These are phyloP conservation scores for Haliclona indistincta DNA, from an alignment of 37 sponge, comb jelly and placozoan species.

Conservation along the genomic window DNA sequence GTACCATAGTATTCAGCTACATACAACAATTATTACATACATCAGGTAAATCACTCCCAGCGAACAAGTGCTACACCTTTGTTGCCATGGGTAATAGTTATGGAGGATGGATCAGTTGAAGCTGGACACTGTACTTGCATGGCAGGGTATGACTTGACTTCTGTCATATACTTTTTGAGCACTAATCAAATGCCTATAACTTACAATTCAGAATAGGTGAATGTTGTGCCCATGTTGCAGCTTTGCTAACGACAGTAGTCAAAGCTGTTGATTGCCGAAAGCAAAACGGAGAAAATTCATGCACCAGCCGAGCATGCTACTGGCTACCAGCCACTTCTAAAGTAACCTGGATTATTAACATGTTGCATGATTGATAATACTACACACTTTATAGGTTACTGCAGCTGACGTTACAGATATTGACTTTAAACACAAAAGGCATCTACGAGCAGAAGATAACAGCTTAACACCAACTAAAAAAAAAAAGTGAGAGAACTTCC, in stretches of 20 bases:
- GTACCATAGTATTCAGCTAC: too few species aligned
- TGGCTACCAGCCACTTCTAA: neutral
- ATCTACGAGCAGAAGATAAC: neutral
- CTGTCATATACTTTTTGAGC: neutral
- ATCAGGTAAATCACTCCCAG: slow-evolving; percentile 17
- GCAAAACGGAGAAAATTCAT: neutral
- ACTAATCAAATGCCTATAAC: neutral
- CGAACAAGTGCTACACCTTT: neutral
- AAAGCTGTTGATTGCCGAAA: neutral
- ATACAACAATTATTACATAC: too few species aligned
- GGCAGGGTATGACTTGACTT: slow-evolving; percentile 11
- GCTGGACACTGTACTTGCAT: slow-evolving; percentile 27
- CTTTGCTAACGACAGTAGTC: neutral
- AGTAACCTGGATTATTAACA: neutral
- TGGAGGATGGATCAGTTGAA: neutral
- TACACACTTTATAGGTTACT: slow-evolving; percentile 4
- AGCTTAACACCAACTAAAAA: neutral
- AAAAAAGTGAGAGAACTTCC: neutral
- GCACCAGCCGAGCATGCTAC: neutral
- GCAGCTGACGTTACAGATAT: neutral
- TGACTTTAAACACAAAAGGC: neutral
- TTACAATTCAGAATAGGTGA: neutral
- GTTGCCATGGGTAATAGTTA: slow-evolving; percentile 4
- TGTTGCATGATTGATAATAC: neutral
- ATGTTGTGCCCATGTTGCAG: neutral